Conservation (phyloP, 1,140 invertebrate genomes). For the Neoseiulus cucumeris region DNA sequence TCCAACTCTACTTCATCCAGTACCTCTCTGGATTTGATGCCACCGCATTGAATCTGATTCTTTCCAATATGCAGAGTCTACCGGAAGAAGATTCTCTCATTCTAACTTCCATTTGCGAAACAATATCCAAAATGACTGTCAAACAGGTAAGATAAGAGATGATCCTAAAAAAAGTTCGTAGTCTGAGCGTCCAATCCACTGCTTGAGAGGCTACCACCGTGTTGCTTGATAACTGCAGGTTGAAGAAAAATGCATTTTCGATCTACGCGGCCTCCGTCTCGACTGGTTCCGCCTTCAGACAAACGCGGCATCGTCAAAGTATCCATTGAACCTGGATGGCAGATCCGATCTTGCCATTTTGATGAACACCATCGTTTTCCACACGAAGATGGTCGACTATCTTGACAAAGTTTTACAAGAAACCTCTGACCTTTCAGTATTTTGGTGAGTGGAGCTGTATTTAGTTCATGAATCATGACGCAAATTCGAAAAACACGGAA, state of each 20-base stretch:
- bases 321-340: constrained; percentile 58
- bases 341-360: constrained; percentile 67
- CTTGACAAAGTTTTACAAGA: constrained; percentile 92
- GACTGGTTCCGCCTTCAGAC: constrained; percentile 89
- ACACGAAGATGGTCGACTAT: constrained; percentile 94
- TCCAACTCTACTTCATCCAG: constrained; percentile 94
- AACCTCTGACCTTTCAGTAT: constrained; percentile 87
- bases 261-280: constrained; percentile 76
- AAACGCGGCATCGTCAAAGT: constrained; percentile 21
- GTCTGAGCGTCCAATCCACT: not conserved
- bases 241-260: constrained; percentile 87
- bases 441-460: constrained; percentile 48
- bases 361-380: constrained; percentile 87
- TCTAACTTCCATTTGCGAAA: constrained; percentile 73
- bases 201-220: too few relatives aligned
- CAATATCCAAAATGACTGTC: constrained; percentile 61
- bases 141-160: constrained; percentile 45
- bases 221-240: constrained; percentile 31
- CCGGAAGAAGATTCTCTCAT: constrained; percentile 89
- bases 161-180: not conserved
- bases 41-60: constrained; percentile 67
- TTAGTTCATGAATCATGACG: too few relatives aligned
- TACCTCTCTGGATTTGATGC: constrained; percentile 90
- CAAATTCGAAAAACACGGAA: too few relatives aligned
- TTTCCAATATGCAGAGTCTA: constrained; percentile 26